Percentiles rank a stretch among this genome's conserved stretches.
Conservation (phyloP, 1,140 invertebrate genomes). For the Drosophila miranda region DNA sequence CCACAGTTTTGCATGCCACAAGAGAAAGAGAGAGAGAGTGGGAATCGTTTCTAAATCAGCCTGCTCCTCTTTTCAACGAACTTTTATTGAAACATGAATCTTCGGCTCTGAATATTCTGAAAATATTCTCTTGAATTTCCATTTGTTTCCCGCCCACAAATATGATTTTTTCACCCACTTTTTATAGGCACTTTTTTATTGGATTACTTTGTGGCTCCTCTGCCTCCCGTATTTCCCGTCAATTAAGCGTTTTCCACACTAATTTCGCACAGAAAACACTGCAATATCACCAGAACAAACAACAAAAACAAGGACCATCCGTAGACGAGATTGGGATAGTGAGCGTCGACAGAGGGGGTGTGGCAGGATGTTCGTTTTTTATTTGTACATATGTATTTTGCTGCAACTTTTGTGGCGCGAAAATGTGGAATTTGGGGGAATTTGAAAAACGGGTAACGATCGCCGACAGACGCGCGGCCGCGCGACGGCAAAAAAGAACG, state of each 20-base stretch:
- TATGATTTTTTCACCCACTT: neutral
- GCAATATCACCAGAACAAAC: too few species aligned
- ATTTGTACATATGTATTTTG: too few species aligned
- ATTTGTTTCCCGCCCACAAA: neutral
- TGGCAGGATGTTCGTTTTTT: neutral
- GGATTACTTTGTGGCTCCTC: constrained; percentile 4
- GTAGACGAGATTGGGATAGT: too few species aligned
- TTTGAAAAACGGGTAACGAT: constrained; percentile 15
- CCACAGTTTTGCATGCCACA: too few species aligned
- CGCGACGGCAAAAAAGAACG: constrained; percentile 20
- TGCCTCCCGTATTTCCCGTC: neutral
- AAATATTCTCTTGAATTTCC: neutral
- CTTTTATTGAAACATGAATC: neutral
- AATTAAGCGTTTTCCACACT: constrained; percentile 43
- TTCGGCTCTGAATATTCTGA: too few species aligned
- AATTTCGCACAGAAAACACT: constrained; percentile 36
- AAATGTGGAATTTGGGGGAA: neutral
- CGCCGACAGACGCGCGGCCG: neutral
- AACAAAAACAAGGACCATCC: neutral
- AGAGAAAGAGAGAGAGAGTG: too few species aligned
- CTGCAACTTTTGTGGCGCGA: too few species aligned
- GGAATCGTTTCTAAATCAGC: too few species aligned
- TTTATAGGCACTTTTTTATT: constrained; percentile 11
- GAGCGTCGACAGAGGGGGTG: neutral
- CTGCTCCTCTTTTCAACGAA: too few species aligned